A percentile compares a stretch with the other conserved stretches of the same genome.
phyloP scores from a whole-genome alignment of 2,797 vertebrate genomes.

The Coluber constrictor region DNA sequence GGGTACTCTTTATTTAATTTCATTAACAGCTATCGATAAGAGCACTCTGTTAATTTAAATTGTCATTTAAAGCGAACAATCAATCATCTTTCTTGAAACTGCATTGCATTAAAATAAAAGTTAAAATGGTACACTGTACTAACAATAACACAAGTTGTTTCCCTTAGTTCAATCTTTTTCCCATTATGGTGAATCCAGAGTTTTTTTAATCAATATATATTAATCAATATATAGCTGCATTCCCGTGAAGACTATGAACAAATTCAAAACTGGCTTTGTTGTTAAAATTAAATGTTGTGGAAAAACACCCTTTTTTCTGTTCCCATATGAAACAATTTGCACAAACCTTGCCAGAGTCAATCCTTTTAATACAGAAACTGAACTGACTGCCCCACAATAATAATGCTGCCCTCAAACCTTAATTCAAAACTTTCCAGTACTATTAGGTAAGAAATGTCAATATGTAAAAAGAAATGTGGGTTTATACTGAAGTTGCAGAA shows the following conservation, averaged over 20 bases:
- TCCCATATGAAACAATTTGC: constrained; percentile 15
- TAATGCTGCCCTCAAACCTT: constrained; percentile 19
- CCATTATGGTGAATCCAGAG: constrained; percentile 35
- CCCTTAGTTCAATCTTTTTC: not conserved
- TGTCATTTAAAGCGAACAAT: constrained; percentile 32
- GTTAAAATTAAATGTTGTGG: not conserved
- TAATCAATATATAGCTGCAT: constrained; percentile 14
- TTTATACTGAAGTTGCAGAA: not conserved
- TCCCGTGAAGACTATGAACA: constrained; percentile 40
- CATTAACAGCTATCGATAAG: not conserved
- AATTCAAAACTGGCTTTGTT: constrained; percentile 43
- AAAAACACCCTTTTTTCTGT: constrained; percentile 36
- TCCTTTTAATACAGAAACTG: constrained; percentile 11
- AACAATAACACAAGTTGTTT: not conserved
- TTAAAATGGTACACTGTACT: constrained; percentile 6
- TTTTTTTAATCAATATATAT: constrained; percentile 35
- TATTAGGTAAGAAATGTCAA: not conserved
- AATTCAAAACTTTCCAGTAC: constrained; percentile 3
- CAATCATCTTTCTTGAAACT: constrained; percentile 39
- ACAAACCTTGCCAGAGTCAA: constrained; percentile 14
- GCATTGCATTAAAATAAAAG: constrained; percentile 25
- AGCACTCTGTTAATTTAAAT: not conserved
- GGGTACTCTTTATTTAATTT: not conserved
- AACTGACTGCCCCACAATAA: constrained; percentile 5
- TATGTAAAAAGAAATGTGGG: not conserved